Conservation (phyloP, 64 coral and sea anemone genomes). For the Pocillopora verrucosa region DNA sequence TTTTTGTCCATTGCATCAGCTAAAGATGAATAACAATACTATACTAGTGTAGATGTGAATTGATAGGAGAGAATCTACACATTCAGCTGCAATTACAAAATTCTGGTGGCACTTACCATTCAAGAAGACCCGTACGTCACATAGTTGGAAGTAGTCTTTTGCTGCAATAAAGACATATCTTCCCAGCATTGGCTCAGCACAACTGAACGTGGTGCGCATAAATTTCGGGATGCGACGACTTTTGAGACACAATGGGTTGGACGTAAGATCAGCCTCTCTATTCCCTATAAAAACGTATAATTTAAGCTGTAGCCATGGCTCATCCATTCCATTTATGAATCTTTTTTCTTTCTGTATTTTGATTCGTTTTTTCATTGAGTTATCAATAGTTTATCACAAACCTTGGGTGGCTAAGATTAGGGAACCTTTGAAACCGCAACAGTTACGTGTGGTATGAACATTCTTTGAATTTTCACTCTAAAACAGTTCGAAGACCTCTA, state of each 20-base stretch:
- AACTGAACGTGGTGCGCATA: neutral
- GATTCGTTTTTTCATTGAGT: neutral
- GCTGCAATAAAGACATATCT: neutral
- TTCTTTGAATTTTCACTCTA: too few relatives aligned
- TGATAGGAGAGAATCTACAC: too few relatives aligned
- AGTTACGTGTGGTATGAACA: too few relatives aligned
- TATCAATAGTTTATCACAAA: neutral
- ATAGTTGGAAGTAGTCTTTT: neutral
- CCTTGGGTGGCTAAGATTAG: too few relatives aligned
- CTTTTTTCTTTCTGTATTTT: too few relatives aligned
- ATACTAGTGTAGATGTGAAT: too few relatives aligned
- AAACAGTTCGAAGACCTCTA: too few relatives aligned
- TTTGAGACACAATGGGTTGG: constrained; percentile 5
- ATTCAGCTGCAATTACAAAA: too few relatives aligned
- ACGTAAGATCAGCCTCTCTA: neutral
- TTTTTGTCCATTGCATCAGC: neutral
- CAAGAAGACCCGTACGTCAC: neutral
- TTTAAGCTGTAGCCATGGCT: too few relatives aligned
- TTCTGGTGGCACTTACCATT: neutral
- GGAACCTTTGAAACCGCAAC: too few relatives aligned
- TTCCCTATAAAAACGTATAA: neutral
- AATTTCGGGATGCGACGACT: neutral
- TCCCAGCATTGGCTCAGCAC: constrained; percentile 22
- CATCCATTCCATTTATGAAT: too few relatives aligned
- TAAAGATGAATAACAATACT: neutral